Conservation (phyloP, 2,113 vertebrate genomes). For the Gnathonemus longibarbis region DNA sequence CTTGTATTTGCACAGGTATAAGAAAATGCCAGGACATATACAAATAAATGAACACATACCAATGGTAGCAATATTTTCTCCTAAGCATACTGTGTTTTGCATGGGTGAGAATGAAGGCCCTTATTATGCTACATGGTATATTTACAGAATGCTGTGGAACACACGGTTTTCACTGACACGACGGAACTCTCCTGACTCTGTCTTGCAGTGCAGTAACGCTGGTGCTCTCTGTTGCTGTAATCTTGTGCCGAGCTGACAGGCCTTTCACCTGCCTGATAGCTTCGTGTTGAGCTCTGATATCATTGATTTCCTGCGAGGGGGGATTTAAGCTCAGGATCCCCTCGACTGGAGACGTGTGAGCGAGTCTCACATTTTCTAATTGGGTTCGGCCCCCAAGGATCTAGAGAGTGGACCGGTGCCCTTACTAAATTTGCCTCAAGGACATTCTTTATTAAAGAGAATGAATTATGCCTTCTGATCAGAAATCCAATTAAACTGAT, state of each 20-base stretch:
- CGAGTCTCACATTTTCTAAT: slow-evolving; percentile 17
- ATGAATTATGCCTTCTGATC: not conserved
- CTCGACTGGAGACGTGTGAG: not conserved
- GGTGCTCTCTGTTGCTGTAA: not conserved
- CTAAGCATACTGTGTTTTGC: not conserved
- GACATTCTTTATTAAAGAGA: slow-evolving; percentile 17
- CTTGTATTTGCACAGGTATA: not conserved
- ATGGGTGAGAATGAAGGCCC: not conserved
- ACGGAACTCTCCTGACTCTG: not conserved
- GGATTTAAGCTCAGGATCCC: slow-evolving; percentile 12
- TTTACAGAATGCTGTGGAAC: not conserved
- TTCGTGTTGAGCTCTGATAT: not conserved
- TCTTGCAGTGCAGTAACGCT: not conserved
- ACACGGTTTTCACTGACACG: not conserved
- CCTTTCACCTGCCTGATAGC: slow-evolving; percentile 15
- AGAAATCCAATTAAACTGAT: slow-evolving; percentile 14
- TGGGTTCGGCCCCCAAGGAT: slow-evolving; percentile 19
- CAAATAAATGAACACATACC: not conserved
- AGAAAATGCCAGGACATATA: not conserved
- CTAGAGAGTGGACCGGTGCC: not conserved
- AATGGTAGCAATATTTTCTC: not conserved
- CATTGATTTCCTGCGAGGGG: slow-evolving; percentile 22
- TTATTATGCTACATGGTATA: not conserved
- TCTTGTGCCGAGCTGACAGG: slow-evolving; percentile 13
- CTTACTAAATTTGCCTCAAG: slow-evolving; percentile 12